Evolutionary conservation across 37 sponge, comb jelly and placozoan species (phyloP).

Genomic region (Ianthella basta): DNA sequence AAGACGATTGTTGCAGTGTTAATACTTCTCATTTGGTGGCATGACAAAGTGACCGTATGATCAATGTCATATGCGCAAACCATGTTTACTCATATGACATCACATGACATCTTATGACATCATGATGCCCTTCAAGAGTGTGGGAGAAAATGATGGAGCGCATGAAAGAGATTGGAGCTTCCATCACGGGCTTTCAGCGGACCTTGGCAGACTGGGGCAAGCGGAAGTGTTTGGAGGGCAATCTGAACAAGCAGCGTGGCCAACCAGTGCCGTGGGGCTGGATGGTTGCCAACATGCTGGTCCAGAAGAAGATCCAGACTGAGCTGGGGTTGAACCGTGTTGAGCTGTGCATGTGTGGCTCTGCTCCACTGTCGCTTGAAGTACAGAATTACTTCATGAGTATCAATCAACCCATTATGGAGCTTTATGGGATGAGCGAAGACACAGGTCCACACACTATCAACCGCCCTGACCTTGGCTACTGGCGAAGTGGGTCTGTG

Average conservation of each 20-base stretch:
- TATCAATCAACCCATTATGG: constrained; percentile 86
- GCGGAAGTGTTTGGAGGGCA: constrained; percentile 74
- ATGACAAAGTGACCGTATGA: too few relatives aligned
- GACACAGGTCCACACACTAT: constrained; percentile 61
- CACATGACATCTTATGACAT: too few relatives aligned
- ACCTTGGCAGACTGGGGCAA: constrained; percentile 63
- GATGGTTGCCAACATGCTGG: constrained; percentile 45
- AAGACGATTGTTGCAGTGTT: too few relatives aligned
- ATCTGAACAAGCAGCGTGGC: constrained; percentile 51
- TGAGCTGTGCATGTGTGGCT: constrained; percentile 28
- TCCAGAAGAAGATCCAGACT: constrained; percentile 34
- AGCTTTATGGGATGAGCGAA: constrained; percentile 94
- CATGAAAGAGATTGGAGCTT: constrained; percentile 37
- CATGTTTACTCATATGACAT: too few relatives aligned
- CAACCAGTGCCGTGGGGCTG: constrained; percentile 56
- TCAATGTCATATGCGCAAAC: too few relatives aligned
- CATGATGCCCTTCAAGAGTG: constrained; percentile 55
- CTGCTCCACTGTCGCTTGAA: constrained; percentile 79
- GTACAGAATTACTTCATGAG: constrained; percentile 84
- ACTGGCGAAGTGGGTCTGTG: constrained; percentile 80
- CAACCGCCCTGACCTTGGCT: constrained; percentile 30
- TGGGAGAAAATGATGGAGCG: constrained; percentile 80
- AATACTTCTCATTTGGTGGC: too few relatives aligned
- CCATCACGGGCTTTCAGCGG: constrained; percentile 50
- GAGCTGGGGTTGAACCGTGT: constrained; percentile 33